Evolutionary conservation across 1,140 invertebrate species (phyloP), one percentile per base, ranked within the genome.

Genomic region (Gerris buenoi): DNA sequence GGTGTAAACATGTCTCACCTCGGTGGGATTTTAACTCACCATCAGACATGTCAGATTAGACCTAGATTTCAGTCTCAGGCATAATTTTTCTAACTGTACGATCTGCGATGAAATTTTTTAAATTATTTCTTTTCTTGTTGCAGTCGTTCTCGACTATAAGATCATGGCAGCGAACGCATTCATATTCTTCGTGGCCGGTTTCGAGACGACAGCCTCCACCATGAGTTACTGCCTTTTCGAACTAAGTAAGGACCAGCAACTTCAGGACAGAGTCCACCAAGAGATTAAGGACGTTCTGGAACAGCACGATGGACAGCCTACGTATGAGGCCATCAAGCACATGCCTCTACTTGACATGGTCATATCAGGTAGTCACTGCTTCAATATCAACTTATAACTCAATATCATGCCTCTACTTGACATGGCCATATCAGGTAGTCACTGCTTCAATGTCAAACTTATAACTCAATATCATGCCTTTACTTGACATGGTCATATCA

Each of bases 371-470:
- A 72, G 71, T 46, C n/a, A 65, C 62, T n/a, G 27, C 13, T 26
- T 63, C 27, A 25, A 14, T 15, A 14, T 14, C 23, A 25, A 10
- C 5, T 61, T 10, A 15, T 23, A 15, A 61, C 25, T 75, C 13
- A 69, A 70, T 23, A 67, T 68, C 27, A 67, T 74, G 60, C 58
- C 63, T 14, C 71, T 69, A 46, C 27, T 70, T 13, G 69, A 70
- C 46, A 81, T 81, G 73, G 77, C 84, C 0, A 73, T 86, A 1
- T 79, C 81, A 68, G 84, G 82, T 84, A 72, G 71, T 46, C n/a
- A 65, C 62, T n/a, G 27, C 13, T 26, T 63, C 27, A 25, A 14
- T 15, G 10, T 14, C 23, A 25, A 10, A 10, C 5, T 61, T 10
- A 15, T 23, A 15, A 61, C 25, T 75, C 13, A 69, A 70, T 23